phyloP scores from a whole-genome alignment of 2,113 vertebrate species.

The Anser brachyrhynchus region DNA sequence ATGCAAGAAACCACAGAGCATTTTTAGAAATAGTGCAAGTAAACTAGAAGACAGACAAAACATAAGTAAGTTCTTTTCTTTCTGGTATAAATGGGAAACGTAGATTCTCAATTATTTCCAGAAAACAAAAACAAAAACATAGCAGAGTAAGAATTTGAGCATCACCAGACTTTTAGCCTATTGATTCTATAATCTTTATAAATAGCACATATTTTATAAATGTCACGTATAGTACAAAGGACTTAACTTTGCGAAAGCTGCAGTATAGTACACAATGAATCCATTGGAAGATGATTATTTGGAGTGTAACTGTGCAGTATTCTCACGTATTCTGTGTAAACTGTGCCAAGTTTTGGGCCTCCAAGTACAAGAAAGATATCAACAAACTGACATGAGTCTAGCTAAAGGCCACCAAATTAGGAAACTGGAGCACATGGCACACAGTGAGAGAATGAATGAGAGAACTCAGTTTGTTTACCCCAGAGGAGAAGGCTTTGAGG shows the following conservation, averaged over 20 bases:
- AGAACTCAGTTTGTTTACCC: too few relatives aligned
- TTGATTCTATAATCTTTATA: background rate
- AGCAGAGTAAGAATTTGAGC: background rate
- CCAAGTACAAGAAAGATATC: too few relatives aligned
- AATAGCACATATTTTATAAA: background rate
- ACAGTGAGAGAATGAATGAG: too few relatives aligned
- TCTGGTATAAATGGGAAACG: background rate
- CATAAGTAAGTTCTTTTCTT: background rate
- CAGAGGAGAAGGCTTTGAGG: too few relatives aligned
- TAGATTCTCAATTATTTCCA: background rate
- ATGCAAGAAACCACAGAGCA: background rate
- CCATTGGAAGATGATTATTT: background rate
- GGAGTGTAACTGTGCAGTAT: background rate
- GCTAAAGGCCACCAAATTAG: too few relatives aligned
- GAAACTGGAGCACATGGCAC: too few relatives aligned
- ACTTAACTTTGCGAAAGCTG: background rate
- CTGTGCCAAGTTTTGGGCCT: too few relatives aligned
- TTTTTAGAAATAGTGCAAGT: background rate
- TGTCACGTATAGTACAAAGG: background rate
- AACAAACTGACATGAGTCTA: too few relatives aligned
- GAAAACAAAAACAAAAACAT: too few relatives aligned
- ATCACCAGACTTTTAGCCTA: background rate
- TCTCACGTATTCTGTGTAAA: too few relatives aligned
- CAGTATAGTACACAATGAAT: background rate
- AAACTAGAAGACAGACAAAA: background rate